A percentile compares a stretch with the other conserved stretches of the same genome.
These are phyloP conservation scores for Daktulosphaira vitifoliae DNA, from an alignment of 1,140 invertebrate genomes.

Conservation along the genomic window DNA sequence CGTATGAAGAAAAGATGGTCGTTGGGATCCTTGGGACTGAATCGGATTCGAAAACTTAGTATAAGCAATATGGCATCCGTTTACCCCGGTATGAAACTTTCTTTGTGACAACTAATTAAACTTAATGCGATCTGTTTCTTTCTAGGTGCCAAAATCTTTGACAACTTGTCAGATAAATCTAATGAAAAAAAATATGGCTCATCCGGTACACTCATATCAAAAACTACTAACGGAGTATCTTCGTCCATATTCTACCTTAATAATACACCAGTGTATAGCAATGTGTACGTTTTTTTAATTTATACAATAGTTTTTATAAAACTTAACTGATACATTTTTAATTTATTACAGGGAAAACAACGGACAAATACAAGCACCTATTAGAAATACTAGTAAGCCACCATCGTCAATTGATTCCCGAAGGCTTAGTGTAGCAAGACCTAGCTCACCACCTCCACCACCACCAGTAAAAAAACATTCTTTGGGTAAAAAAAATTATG, in stretches of 20 bases:
- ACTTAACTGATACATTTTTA: neutral
- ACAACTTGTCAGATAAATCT: neutral
- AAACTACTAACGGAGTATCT: neutral
- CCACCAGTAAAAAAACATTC: slow-evolving; percentile 36
- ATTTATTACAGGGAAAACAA: neutral
- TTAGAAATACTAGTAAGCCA: neutral
- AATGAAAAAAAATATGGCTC: neutral
- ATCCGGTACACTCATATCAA: neutral
- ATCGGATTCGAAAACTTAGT: slow-evolving; percentile 36
- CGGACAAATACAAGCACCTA: neutral
- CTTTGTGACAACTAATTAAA: too few relatives aligned
- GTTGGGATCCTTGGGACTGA: slow-evolving; percentile 37
- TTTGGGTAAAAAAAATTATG: slow-evolving; percentile 24
- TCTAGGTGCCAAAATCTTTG: neutral
- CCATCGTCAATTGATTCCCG: slow-evolving; percentile 34
- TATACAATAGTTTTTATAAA: neutral
- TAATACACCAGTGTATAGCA: neutral
- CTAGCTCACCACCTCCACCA: slow-evolving; percentile 38
- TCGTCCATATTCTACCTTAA: slow-evolving; percentile 2
- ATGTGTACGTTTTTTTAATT: neutral
- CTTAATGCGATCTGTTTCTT: neutral
- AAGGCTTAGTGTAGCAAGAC: slow-evolving; percentile 35
- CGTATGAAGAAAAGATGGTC: slow-evolving; percentile 38
- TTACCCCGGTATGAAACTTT: neutral
- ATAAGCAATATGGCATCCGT: neutral